Evolutionary conservation across 2,113 vertebrate species (phyloP).

Genomic region (Macaca nemestrina): DNA sequence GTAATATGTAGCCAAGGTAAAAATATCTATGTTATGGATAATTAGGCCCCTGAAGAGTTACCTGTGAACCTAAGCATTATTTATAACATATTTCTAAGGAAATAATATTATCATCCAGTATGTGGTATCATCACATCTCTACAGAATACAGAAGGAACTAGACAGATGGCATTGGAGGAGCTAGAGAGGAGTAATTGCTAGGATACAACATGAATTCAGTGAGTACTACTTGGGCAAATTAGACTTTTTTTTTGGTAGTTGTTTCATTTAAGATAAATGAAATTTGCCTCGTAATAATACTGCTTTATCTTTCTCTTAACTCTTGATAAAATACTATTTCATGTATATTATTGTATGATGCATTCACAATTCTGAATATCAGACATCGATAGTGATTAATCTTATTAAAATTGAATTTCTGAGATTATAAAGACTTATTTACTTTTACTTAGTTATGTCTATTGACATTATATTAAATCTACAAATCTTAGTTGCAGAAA

Average conservation of each 20-base stretch:
- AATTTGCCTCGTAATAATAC: not conserved
- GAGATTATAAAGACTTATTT: not conserved
- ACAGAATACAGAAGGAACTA: not conserved
- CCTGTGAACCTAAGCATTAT: not conserved
- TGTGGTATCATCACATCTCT: not conserved
- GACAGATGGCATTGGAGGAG: not conserved
- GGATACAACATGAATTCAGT: not conserved
- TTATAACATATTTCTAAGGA: not conserved
- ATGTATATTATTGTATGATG: not conserved
- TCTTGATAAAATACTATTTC: not conserved
- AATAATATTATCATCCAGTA: not conserved
- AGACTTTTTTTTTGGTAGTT: not conserved
- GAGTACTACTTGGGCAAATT: not conserved
- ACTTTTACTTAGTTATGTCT: not conserved
- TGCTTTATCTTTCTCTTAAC: not conserved
- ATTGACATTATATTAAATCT: not conserved
- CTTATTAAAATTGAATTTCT: slow-evolving; percentile 8
- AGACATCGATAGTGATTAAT: not conserved
- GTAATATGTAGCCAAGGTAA: not conserved
- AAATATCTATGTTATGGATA: not conserved
- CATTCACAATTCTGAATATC: not conserved
- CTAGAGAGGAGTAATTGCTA: not conserved
- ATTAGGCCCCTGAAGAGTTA: not conserved
- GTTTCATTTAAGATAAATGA: not conserved
- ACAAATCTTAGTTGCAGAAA: not conserved